Base-by-base conservation (phyloP, 2,797 vertebrate species). In the Anguilla anguilla region DNA sequence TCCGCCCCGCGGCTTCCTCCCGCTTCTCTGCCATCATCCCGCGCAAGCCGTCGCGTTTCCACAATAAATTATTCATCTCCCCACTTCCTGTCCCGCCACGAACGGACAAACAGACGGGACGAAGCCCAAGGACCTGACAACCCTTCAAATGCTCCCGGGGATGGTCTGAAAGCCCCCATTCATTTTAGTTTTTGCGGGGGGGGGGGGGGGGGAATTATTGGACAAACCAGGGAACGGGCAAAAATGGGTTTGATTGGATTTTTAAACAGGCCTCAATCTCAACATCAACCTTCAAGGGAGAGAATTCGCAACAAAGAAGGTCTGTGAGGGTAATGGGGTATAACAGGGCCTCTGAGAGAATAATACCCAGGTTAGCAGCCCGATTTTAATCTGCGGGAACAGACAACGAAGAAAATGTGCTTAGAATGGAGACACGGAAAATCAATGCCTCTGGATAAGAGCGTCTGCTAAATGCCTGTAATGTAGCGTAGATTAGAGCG, bases 61-160 rank as follows among this genome's bases (percentile, higher is more conserved):
- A 64, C 46, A 22, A 89, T 51, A 74, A 86, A 87, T 77, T 57
- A 79, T 77, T 87, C 2, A 89, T 87, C 79, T 87, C 55, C 53
- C 72, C 39, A 81, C 53, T 51, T 87, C 86, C 88, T 87, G 69
- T 79, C 31, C 79, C 64, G 35, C 13, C 79, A 22, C n/a, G 51
- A 72, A 83, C 0, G 51, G 22, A 19, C 43, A 83, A 84, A 82
- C 49, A 84, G 31, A 35, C 55, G 25, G 88, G 85, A 49, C 51
- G 77, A 53, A 15, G 28, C 7, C 67, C 19, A 55, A 39, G 3
- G 57, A 72, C 22, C 72, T 10, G 46, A 15, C 22, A 57, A 51
- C 6, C 81, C 81, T 3, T 3, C 46, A 10, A 0, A 25, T 22
- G 17, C 49, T 13, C 43, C 51, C 81, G 19, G 81, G 28, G 46